Evolutionary conservation across 2,113 vertebrate genomes (phyloP).

Genomic region (Strigops habroptila): DNA sequence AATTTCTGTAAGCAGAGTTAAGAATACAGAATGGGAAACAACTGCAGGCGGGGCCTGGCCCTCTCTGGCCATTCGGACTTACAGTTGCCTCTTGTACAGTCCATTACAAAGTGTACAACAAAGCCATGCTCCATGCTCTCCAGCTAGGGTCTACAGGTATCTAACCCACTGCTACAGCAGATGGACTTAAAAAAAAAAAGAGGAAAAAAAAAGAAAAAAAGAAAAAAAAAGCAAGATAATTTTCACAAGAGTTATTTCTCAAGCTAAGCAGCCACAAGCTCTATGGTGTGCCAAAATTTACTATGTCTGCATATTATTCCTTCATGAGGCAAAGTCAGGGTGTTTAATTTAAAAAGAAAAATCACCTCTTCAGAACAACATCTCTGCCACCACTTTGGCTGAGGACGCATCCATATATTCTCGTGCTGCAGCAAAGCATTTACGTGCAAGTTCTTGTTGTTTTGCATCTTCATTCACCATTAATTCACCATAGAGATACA

Average conservation of each 20-base stretch:
- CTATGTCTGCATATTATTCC: neutral
- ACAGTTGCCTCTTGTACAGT: neutral
- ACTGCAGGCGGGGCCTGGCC: neutral
- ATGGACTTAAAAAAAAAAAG: neutral
- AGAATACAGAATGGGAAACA: neutral
- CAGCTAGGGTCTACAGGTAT: neutral
- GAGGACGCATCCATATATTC: conserved; percentile 87
- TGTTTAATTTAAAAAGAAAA: neutral
- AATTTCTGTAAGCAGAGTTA: neutral
- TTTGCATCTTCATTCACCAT: conserved; percentile 89
- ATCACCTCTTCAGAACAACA: conserved; percentile 88
- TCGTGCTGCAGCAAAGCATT: conserved; percentile 79
- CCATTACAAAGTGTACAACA: neutral
- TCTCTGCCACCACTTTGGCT: conserved; percentile 87
- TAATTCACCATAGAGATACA: conserved; percentile 95
- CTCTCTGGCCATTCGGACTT: neutral
- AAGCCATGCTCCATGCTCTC: neutral
- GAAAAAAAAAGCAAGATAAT: neutral
- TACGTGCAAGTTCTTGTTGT: conserved; percentile 87
- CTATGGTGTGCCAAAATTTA: neutral
- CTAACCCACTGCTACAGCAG: neutral
- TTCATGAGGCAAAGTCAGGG: neutral
- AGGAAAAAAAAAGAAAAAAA: too few species aligned
- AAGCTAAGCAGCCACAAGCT: neutral
- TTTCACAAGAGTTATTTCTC: neutral